Evolutionary conservation across 2,113 vertebrate species (phyloP), one percentile per base, ranked within the genome.

Genomic region (Lycocorax pyrrhopterus): DNA sequence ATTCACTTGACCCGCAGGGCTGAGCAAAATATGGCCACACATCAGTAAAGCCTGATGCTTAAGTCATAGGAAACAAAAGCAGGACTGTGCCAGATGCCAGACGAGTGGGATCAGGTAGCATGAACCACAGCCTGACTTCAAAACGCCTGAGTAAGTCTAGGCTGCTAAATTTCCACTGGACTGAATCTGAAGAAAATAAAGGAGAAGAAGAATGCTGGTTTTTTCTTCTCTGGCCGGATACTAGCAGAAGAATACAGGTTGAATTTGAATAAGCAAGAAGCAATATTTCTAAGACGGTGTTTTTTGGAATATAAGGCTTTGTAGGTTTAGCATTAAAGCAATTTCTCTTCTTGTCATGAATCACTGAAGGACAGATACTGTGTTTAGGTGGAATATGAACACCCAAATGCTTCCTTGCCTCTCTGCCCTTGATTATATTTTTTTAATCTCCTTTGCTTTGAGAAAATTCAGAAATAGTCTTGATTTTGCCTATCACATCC

Each of bases 101-200:
- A 96, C 51, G 43, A 95, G 90, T 93, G 96, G 94, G 95, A 96
- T 97, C 96, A 96, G 96, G 96, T 97, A 97, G 92, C 96, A 96
- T 71, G 73, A 93, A 69, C 80, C 90, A 94, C 79, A 92, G 96
- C 60, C 86, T 90, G 79, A 94, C 93, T 96, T 95, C 83, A 97
- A 90, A 97, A 90, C 0, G 92, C 83, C 73, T 63, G 56, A 96
- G 83, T 93, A 92, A 95, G 87, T 94, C 95, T 89, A 84, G 73
- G 69, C 88, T 93, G 92, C 76, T 94, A 49, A 75, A 86, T 90
- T 95, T 93, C 88, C 89, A 87, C 80, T 87, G 88, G 53, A 43
- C 77, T 75, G 62, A 90, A 78, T 82, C 56, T 89, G 92, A 91
- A 89, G 71, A 92, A 95, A 94, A 75, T 81, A 89, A 46, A 88